Percentiles rank a stretch among this genome's conserved stretches.
Conservation (phyloP, 2,113 vertebrate species). For the Willisornis vidua region DNA sequence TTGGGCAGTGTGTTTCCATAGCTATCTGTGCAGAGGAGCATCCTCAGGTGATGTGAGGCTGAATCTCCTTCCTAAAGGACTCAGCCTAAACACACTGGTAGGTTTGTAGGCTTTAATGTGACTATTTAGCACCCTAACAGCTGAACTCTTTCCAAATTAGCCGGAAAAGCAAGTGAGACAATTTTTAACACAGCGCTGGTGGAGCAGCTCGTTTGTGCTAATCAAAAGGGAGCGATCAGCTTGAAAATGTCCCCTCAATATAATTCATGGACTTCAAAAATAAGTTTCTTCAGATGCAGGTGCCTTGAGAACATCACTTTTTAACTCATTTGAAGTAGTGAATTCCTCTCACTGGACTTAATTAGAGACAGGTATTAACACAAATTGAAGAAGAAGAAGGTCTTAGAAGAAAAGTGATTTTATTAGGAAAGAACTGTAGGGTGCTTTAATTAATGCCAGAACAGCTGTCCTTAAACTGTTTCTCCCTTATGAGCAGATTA, state of each 20-base stretch:
- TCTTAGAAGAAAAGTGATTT: constrained; percentile 23
- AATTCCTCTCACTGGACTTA: constrained; percentile 43
- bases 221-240: constrained; percentile 39
- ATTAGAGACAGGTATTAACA: constrained; percentile 55
- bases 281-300: constrained; percentile 16
- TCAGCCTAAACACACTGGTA: not conserved
- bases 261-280: constrained; percentile 29
- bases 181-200: not conserved
- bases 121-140: not conserved
- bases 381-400: constrained; percentile 21
- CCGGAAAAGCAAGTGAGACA: not conserved
- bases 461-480: constrained; percentile 40
- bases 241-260: constrained; percentile 4
- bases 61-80: not conserved
- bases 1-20: not conserved
- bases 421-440: constrained; percentile 27
- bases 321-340: not conserved
- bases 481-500: not conserved
- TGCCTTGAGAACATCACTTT: constrained; percentile 26
- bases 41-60: not conserved
- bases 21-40: rapidly evolving
- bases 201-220: constrained; percentile 3
- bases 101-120: not conserved
- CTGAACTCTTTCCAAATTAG: constrained; percentile 22
- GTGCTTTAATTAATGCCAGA: constrained; percentile 33